Conservation (phyloP, 1,140 invertebrate genomes). For the Drosophila mayri region DNA sequence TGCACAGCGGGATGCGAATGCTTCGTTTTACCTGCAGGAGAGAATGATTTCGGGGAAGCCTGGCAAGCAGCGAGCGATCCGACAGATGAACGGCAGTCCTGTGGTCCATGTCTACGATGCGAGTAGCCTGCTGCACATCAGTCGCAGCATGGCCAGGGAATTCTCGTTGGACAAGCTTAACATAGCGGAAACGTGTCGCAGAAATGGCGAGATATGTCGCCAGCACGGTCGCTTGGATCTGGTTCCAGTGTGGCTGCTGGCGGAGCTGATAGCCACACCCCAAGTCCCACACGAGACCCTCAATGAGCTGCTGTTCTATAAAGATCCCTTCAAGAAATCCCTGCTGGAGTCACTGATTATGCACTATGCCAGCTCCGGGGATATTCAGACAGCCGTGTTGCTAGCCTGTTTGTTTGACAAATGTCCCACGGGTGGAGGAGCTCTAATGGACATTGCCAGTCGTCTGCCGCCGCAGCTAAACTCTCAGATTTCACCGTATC, state of each 20-base stretch:
- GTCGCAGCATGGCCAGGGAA: slow-evolving; percentile 92
- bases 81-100: slow-evolving; percentile 84
- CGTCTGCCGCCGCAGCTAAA: slow-evolving; percentile 63
- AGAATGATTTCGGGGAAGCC: slow-evolving; percentile 86
- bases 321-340: slow-evolving; percentile 94
- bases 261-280: slow-evolving; percentile 89
- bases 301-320: slow-evolving; percentile 72
- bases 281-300: slow-evolving; percentile 81
- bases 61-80: slow-evolving; percentile 83
- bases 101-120: slow-evolving; percentile 93
- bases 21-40: slow-evolving; percentile 93
- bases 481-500: slow-evolving; percentile 94
- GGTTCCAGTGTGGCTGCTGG: slow-evolving; percentile 93
- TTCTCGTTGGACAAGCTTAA: slow-evolving; percentile 90
- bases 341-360: slow-evolving; percentile 94
- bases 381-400: slow-evolving; percentile 97
- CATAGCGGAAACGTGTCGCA: slow-evolving; percentile 89
- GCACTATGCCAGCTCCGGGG: slow-evolving; percentile 91
- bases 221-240: slow-evolving; percentile 92
- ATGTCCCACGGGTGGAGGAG: slow-evolving; percentile 52
- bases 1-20: slow-evolving; percentile 87
- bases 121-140: slow-evolving; percentile 91
- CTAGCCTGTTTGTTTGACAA: slow-evolving; percentile 93
- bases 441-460: slow-evolving; percentile 34
- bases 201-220: slow-evolving; percentile 91